A percentile compares a stretch with the other conserved stretches of the same genome.
These are phyloP conservation scores for Heterohyrax brucei DNA, from an alignment of 2,797 vertebrate species.

Conservation along the genomic window DNA sequence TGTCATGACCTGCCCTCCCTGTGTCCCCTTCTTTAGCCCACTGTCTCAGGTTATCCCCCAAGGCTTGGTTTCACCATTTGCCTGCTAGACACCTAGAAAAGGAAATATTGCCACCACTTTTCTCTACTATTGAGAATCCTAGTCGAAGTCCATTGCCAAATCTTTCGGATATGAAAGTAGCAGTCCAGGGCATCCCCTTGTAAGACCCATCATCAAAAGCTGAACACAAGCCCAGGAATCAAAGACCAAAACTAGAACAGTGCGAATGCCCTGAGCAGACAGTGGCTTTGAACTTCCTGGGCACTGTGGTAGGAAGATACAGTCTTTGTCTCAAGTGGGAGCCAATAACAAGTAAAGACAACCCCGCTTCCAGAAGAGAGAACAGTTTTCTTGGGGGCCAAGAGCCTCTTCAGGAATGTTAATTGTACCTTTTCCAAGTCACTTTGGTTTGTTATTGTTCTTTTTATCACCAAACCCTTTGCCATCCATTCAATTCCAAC, in stretches of 20 bases:
- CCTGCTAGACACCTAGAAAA: background rate
- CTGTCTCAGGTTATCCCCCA: background rate
- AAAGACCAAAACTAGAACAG: background rate
- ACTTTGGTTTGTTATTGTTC: slow-evolving; percentile 5
- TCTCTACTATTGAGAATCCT: background rate
- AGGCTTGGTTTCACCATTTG: background rate
- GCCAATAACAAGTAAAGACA: background rate
- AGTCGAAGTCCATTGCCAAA: background rate
- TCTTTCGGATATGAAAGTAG: background rate
- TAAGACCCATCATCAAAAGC: background rate
- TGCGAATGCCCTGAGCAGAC: background rate
- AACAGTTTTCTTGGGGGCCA: background rate
- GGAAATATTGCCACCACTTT: background rate
- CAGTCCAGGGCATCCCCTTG: background rate
- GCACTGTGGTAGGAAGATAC: background rate
- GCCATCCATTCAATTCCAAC: no score
- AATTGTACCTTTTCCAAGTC: slow-evolving; percentile 17
- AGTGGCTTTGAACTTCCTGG: background rate
- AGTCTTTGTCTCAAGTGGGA: background rate
- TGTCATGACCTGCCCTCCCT: background rate
- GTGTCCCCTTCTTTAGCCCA: background rate
- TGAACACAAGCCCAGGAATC: background rate
- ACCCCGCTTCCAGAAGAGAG: background rate
- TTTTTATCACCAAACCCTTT: background rate
- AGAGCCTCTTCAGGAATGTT: background rate